Conservation (phyloP, 2,113 vertebrate species). For the cat (Felis catus) region DNA sequence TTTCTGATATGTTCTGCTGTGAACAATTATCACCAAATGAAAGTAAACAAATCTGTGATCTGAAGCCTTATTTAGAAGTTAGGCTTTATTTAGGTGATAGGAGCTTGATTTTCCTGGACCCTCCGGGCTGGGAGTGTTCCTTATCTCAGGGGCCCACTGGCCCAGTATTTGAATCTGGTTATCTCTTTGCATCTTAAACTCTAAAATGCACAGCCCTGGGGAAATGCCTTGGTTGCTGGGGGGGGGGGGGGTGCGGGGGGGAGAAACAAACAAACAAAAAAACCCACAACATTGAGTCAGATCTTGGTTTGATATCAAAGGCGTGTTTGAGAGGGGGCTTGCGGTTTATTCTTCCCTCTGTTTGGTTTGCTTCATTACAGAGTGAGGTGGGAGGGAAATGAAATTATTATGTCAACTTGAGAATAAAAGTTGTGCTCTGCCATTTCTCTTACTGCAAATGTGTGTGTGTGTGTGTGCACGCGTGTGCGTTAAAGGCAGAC, state of each 20-base stretch:
- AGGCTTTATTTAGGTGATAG: slow-evolving; percentile 77
- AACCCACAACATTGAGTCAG: background rate
- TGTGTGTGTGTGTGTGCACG: too few relatives aligned
- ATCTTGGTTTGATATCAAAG: background rate
- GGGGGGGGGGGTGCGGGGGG: background rate
- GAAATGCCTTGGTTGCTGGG: background rate
- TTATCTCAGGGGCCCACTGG: background rate
- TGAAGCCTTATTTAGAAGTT: slow-evolving; percentile 83
- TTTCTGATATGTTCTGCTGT: slow-evolving; percentile 89
- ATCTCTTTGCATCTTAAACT: background rate
- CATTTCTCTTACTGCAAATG: background rate
- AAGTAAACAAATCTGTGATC: slow-evolving; percentile 85
- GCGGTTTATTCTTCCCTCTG: background rate
- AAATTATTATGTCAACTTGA: background rate
- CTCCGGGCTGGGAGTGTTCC: background rate
- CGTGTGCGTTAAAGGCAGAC: background rate
- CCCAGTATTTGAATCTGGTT: background rate
- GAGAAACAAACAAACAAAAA: background rate
- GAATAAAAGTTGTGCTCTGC: background rate
- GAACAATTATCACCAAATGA: slow-evolving; percentile 90
- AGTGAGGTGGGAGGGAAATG: too few relatives aligned
- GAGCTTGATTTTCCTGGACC: slow-evolving; percentile 74
- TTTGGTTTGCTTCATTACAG: background rate
- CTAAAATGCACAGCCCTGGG: background rate
- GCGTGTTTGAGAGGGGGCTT: background rate